Evolutionary conservation across 2,113 vertebrate genomes (phyloP), one percentile per base, ranked within the genome.

Genomic region (Prionailurus bengalensis): DNA sequence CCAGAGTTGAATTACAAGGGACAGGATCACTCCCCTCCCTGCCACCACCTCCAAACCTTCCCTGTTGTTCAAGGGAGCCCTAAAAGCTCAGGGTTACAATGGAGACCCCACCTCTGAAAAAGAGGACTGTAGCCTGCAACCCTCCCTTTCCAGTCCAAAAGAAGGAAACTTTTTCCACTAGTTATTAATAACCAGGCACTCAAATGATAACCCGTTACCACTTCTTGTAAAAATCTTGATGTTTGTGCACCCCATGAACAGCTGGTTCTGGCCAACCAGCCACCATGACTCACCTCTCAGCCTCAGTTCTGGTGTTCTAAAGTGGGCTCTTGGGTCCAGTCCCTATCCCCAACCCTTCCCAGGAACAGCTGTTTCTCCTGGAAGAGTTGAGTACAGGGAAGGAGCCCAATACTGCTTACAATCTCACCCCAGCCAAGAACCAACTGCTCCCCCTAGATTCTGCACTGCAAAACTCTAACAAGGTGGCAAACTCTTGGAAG

Each of bases 231-330:
- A 86, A 53, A 55, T 29, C 33, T 39, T 16, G 51, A 31, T 80
- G 65, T 74, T 51, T 29, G 23, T 14, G 51, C 58, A 15, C 7
- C n/a, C 39, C 55, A 16, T 1, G 33, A 45, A 42, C 27, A 80
- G 12, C 65, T 53, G 33, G 21, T 45, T 84, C 55, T 36, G 27
- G 84, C 45, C 78, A 55, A 23, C 14, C 12, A 39, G 58, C 29
- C 4, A 4, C 51, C 16, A 1, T 25, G 31, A 3, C 29, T 45
- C 31, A 13, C 7, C 16, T 61, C 31, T 81, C 13, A 61, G 89
- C 39, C 39, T 8, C 0, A 1, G 3, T 25, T 55, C 45, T 16
- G 27, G 11, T 1, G 0, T 45, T 76, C 25, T 7, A 9, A 45
- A 66, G 0, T 19, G 23, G 63, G 31, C 11, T 76, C 21, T 58